Conservation (phyloP, 2,888 invertebrate genomes). For the Spicauda simplicius region DNA sequence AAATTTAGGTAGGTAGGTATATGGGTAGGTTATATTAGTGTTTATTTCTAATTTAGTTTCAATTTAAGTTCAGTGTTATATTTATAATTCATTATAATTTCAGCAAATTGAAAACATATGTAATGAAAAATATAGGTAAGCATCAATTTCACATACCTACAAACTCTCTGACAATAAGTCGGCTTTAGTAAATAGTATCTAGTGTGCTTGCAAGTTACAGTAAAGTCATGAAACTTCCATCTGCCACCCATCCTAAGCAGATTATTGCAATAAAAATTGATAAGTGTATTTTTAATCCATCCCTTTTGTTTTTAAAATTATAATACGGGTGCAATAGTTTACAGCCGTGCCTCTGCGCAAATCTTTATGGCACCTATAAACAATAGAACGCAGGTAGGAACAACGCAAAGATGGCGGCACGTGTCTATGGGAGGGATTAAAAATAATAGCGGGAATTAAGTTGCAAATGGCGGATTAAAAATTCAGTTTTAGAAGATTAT, state of each 20-base stretch:
- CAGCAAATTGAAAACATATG: too few relatives aligned
- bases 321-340: conserved; percentile 36
- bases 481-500: conserved; percentile 5
- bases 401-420: conserved; percentile 39
- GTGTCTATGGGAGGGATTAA: conserved; percentile 38
- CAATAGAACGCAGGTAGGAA: conserved; percentile 29
- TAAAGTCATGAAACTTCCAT: neutral
- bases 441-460: conserved; percentile 26
- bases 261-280: conserved; percentile 33
- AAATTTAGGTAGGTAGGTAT: too few relatives aligned
- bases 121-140: too few relatives aligned
- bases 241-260: conserved; percentile 15
- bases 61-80: too few relatives aligned
- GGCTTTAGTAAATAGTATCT: neutral
- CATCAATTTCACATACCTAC: too few relatives aligned
- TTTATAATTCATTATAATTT: too few relatives aligned
- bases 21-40: too few relatives aligned
- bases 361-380: conserved; percentile 39
- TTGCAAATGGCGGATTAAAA: conserved; percentile 29
- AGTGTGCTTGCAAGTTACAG: neutral
- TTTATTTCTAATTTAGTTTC: too few relatives aligned
- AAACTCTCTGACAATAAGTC: too few relatives aligned
- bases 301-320: conserved; percentile 12
- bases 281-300: conserved; percentile 30
- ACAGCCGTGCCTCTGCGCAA: conserved; percentile 37